Conservation (phyloP, 30 jellyfish, hydroid and myxozoan species). For the Chironex yamaguchii region DNA sequence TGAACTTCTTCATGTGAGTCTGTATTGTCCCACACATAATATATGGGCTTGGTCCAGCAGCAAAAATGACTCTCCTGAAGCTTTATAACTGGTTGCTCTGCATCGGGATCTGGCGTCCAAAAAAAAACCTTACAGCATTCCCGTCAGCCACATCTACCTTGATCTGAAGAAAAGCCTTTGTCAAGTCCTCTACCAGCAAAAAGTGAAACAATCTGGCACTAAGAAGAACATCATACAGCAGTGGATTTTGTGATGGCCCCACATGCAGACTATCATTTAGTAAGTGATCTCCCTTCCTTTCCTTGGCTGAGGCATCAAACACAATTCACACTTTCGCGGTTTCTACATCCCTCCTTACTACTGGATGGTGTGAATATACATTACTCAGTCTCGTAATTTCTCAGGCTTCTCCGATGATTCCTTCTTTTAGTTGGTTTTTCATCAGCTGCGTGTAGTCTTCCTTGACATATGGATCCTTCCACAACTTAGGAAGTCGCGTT, state of each 20-base stretch:
- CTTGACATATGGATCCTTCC: no score
- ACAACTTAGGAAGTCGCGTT: no score
- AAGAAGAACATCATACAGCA: constrained; percentile 37
- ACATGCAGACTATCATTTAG: constrained; percentile 59
- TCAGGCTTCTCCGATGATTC: no score
- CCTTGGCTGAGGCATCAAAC: constrained; percentile 29
- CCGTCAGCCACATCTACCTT: neutral
- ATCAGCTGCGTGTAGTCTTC: no score
- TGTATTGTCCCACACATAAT: neutral
- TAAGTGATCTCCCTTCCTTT: constrained; percentile 7
- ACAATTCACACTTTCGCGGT: constrained; percentile 58
- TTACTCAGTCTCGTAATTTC: no score
- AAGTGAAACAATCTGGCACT: constrained; percentile 43
- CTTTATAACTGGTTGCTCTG: no score
- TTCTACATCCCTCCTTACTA: constrained; percentile 22
- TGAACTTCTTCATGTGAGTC: neutral
- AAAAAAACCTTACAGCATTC: neutral
- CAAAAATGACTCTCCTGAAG: constrained; percentile 26
- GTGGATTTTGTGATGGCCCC: constrained; percentile 28
- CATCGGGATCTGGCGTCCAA: no score
- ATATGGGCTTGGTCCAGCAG: neutral
- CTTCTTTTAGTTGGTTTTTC: no score
- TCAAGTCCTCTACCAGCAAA: no score
- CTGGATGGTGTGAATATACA: constrained; percentile 44
- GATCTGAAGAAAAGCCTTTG: neutral